Evolutionary conservation across 2,113 vertebrate genomes (phyloP).

Genomic region (Eulacestoma nigropectus): DNA sequence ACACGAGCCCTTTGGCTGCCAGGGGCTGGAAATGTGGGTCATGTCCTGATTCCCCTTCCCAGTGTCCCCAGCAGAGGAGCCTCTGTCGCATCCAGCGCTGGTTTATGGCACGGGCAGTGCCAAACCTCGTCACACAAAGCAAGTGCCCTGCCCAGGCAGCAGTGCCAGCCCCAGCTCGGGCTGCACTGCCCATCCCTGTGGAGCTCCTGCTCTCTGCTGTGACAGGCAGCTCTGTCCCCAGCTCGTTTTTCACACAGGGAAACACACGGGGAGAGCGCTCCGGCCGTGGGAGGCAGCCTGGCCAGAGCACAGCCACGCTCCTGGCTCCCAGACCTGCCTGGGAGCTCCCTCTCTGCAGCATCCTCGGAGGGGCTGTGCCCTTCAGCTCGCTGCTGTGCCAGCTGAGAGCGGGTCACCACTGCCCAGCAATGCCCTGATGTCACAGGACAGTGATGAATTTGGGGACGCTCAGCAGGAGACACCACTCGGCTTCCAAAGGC

Average conservation of each 20-base stretch:
- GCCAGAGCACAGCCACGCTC: background rate
- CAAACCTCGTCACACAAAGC: background rate
- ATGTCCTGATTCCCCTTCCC: background rate
- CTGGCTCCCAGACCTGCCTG: background rate
- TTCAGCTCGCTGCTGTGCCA: background rate
- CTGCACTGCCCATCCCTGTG: background rate
- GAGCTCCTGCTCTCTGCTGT: background rate
- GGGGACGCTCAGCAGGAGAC: background rate
- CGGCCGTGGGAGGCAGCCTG: background rate
- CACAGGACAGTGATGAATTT: fast-evolving
- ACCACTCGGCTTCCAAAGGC: background rate
- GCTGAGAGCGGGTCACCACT: fast-evolving
- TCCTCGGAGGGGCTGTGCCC: background rate
- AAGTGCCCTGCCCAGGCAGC: background rate
- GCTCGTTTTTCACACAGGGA: background rate
- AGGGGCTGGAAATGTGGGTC: background rate
- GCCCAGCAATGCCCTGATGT: background rate
- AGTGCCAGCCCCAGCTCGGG: background rate
- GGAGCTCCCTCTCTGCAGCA: background rate
- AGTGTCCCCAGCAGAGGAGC: background rate
- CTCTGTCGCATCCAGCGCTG: background rate
- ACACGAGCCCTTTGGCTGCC: background rate
- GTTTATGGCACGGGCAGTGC: background rate
- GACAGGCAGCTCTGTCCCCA: background rate
- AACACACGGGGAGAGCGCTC: fast-evolving